Evolutionary conservation across 2,888 invertebrate species (phyloP).

Genomic region (Tolmerus cingulatus): DNA sequence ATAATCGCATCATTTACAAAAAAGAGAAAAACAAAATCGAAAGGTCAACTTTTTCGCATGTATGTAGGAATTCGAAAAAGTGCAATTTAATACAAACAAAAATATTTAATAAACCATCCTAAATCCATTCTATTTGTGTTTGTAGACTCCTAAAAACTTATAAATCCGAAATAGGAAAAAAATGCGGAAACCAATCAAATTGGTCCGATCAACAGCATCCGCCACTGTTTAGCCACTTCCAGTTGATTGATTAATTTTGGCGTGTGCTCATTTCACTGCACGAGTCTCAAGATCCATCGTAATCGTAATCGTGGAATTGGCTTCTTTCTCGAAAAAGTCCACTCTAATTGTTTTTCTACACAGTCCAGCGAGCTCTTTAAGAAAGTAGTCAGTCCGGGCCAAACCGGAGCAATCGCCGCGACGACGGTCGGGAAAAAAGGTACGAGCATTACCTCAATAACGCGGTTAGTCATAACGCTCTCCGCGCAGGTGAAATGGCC

Average conservation of each 20-base stretch:
- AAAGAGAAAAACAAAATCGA: not conserved
- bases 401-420: not conserved
- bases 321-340: not conserved
- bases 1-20: not conserved
- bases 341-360: slow-evolving; percentile 5
- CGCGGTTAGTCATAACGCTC: slow-evolving; percentile 10
- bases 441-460: not conserved
- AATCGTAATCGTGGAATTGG: not conserved
- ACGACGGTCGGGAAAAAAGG: not conserved
- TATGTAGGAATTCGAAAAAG: not conserved
- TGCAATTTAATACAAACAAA: not conserved
- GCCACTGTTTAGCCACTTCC: not conserved
- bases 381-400: slow-evolving; percentile 2
- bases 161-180: not conserved
- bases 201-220: not conserved
- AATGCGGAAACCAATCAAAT: not conserved
- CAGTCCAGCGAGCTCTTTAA: not conserved
- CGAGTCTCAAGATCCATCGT: not conserved
- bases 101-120: not conserved
- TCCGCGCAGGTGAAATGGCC: slow-evolving; percentile 7
- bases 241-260: slow-evolving; percentile 1
- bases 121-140: not conserved
- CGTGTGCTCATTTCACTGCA: not conserved
- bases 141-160: not conserved
- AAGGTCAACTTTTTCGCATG: not conserved